Evolutionary conservation across 2,113 vertebrate species (phyloP).

Genomic region (Elaphurus davidianus): DNA sequence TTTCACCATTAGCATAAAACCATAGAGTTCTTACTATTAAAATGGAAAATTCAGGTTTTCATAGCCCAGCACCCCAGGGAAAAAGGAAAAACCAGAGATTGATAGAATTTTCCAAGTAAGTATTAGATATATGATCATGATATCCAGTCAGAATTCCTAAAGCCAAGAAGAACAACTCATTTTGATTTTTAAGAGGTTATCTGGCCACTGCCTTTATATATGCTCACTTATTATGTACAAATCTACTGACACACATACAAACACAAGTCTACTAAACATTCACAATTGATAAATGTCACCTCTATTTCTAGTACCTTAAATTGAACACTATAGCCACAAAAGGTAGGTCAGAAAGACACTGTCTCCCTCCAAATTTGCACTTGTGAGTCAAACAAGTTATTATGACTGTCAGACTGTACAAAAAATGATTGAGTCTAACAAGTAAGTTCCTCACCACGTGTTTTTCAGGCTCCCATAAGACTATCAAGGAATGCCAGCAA

Average conservation of each 20-base stretch:
- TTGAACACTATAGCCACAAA: neutral
- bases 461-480: neutral
- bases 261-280: neutral
- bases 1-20: conserved; percentile 7
- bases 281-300: neutral
- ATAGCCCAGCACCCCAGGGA: neutral
- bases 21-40: conserved; percentile 22
- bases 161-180: neutral
- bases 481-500: neutral
- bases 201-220: neutral
- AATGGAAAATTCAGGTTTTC: conserved; percentile 52
- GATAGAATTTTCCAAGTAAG: conserved; percentile 38
- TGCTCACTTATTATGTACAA: neutral
- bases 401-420: neutral
- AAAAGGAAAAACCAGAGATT: conserved; percentile 45
- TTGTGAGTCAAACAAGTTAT: conserved; percentile 7
- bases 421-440: neutral
- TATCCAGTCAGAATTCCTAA: conserved; percentile 8
- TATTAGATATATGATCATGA: neutral
- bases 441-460: neutral
- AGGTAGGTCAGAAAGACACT: neutral
- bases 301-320: neutral
- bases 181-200: neutral
- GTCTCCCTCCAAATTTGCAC: neutral
- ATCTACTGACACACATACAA: neutral